A percentile compares a stretch with the other conserved stretches of the same genome.
Evolutionary conservation across 2,888 invertebrate genomes (phyloP).

Genomic region (Caenorhabditis sp.): DNA sequence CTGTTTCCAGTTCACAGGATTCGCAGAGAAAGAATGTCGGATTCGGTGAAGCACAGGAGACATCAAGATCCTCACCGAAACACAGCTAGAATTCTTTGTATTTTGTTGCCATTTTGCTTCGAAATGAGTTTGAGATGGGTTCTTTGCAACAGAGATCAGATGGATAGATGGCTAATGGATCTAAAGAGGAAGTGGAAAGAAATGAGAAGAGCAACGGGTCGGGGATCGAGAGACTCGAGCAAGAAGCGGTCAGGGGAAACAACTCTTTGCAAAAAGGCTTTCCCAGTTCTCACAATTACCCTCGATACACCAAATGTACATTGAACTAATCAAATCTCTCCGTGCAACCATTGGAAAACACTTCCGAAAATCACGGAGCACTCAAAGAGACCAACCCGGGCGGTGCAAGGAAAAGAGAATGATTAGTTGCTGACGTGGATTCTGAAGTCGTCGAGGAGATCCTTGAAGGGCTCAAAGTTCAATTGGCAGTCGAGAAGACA

Average conservation of each 20-base stretch:
- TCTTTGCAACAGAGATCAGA: not conserved
- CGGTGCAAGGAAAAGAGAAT: not conserved
- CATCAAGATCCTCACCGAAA: not conserved
- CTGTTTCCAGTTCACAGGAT: conserved; percentile 7
- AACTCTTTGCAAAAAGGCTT: not conserved
- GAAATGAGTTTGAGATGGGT: not conserved
- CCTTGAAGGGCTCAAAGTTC: not conserved
- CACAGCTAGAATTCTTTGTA: conserved; percentile 7
- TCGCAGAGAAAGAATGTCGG: not conserved
- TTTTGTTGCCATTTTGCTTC: not conserved
- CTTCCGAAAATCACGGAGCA: conserved; percentile 1
- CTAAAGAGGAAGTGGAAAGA: not conserved
- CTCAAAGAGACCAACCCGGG: not conserved
- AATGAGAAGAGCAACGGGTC: no score
- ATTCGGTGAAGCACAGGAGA: not conserved
- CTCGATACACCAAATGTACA: not conserved
- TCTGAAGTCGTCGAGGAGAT: not conserved
- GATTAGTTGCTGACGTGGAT: not conserved
- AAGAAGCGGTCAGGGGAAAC: not conserved
- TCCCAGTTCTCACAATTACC: not conserved
- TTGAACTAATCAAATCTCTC: not conserved
- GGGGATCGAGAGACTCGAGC: not conserved
- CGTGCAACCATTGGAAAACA: not conserved
- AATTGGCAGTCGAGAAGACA: not conserved
- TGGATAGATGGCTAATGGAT: no score